phyloP scores from a whole-genome alignment of 1,140 invertebrate genomes.

The Drosophila sturtevanti region DNA sequence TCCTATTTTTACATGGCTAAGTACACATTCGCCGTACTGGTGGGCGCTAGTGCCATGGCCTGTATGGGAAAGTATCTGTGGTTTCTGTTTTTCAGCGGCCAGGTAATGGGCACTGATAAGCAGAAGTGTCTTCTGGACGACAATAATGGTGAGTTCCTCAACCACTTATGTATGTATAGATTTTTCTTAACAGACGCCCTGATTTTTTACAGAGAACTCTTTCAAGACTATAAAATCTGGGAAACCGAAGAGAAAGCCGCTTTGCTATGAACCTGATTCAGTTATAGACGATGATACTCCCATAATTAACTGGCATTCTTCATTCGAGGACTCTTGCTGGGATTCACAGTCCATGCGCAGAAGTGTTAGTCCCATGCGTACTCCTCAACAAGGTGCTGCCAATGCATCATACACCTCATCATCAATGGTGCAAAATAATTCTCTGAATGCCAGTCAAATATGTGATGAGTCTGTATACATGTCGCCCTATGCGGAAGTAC shows the following conservation, averaged over 20 bases:
- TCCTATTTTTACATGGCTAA: slow-evolving; percentile 76
- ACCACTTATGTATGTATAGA: no score
- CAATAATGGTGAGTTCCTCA: slow-evolving; percentile 40
- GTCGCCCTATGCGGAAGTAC: slow-evolving; percentile 71
- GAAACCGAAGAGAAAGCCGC: slow-evolving; percentile 17
- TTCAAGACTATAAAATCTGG: slow-evolving; percentile 28
- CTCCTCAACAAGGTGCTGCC: slow-evolving; percentile 36
- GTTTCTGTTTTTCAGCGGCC: slow-evolving; percentile 61
- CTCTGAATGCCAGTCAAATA: slow-evolving; percentile 65
- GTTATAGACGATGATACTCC: slow-evolving; percentile 42
- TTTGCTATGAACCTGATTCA: slow-evolving; percentile 20
- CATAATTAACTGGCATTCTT: slow-evolving; percentile 80
- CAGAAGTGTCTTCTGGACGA: slow-evolving; percentile 82
- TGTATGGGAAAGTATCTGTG: slow-evolving; percentile 82
- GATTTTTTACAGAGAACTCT: slow-evolving; percentile 44
- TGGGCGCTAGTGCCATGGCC: slow-evolving; percentile 81
- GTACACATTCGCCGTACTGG: slow-evolving; percentile 61
- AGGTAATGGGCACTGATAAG: slow-evolving; percentile 71
- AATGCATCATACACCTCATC: slow-evolving; percentile 54
- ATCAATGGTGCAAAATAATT: slow-evolving; percentile 45
- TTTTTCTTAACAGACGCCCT: neutral
- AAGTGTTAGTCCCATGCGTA: slow-evolving; percentile 53
- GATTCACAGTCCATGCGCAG: slow-evolving; percentile 57
- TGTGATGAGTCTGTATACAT: slow-evolving; percentile 64
- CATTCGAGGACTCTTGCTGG: slow-evolving; percentile 72